A percentile compares a stretch with the other conserved stretches of the same genome.
phyloP scores from a whole-genome alignment of 2,113 vertebrate species.

The Aegithalos caudatus region DNA sequence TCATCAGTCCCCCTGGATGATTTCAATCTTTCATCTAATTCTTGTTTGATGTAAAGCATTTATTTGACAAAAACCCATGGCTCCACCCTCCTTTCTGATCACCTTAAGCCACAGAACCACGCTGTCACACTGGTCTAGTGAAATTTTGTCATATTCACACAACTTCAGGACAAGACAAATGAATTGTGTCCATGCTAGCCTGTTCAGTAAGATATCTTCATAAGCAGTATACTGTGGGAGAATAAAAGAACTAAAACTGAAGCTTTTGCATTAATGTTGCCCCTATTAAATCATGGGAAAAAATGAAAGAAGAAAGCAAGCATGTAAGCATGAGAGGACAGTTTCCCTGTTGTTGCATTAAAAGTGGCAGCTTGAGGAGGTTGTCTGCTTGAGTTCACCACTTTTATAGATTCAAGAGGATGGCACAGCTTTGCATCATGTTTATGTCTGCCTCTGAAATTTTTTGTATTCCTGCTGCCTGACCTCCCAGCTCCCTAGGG shows the following conservation, averaged over 20 bases:
- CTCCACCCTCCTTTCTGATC: not conserved
- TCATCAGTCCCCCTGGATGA: not conserved
- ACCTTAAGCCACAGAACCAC: not conserved
- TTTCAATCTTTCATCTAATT: not conserved
- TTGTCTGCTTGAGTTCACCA: too few relatives aligned
- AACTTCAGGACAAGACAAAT: not conserved
- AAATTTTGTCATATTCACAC: not conserved
- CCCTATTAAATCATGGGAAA: not conserved
- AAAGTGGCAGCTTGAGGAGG: not conserved
- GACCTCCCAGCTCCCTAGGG: too few relatives aligned
- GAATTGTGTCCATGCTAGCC: not conserved
- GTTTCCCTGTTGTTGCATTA: not conserved
- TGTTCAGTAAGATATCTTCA: not conserved
- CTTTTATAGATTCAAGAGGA: too few relatives aligned
- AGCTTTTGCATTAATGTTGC: not conserved
- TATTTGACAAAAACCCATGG: not conserved
- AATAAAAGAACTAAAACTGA: not conserved
- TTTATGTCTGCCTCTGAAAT: too few relatives aligned
- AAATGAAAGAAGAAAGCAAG: not conserved
- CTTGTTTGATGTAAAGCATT: not conserved
- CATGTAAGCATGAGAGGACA: not conserved
- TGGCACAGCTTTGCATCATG: too few relatives aligned
- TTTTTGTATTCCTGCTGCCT: too few relatives aligned
- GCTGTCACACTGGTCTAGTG: not conserved
- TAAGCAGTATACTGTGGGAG: not conserved